A percentile compares a stretch with the other conserved stretches of the same genome.
Conservation (phyloP, 2,888 invertebrate species). For the Pollenia griseotomentosa region DNA sequence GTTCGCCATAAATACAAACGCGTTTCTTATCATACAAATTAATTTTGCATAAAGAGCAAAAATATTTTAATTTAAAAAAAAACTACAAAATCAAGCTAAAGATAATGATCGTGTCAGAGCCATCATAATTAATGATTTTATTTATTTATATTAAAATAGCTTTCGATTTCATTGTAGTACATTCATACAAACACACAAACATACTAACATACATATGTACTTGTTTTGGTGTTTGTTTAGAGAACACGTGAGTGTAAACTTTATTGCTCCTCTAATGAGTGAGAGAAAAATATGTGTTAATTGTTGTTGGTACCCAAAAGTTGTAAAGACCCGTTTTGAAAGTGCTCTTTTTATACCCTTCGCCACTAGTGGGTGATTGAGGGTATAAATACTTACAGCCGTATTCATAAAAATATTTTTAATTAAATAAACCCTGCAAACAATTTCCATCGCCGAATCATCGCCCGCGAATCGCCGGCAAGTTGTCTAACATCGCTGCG, state of each 20-base stretch:
- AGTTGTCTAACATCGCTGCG: no score
- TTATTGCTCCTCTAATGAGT: neutral
- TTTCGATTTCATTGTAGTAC: slow-evolving; percentile 16
- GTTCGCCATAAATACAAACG: neutral
- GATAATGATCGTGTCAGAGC: neutral
- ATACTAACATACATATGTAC: no score
- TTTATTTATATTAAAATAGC: neutral
- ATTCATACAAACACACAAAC: no score
- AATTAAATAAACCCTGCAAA: no score
- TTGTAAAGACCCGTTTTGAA: neutral
- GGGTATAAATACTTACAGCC: no score
- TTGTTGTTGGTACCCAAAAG: neutral
- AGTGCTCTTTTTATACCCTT: no score
- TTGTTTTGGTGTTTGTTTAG: neutral
- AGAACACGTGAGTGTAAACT: slow-evolving; percentile 3
- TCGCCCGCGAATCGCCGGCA: no score
- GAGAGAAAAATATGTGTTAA: no score
- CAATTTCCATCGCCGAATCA: no score
- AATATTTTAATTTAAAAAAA: neutral
- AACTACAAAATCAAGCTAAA: neutral
- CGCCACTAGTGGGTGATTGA: no score
- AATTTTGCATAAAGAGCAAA: neutral
- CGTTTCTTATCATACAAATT: neutral
- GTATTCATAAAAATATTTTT: no score
- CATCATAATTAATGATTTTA: neutral